A percentile compares a stretch with the other conserved stretches of the same genome.
Conservation (phyloP, 2,113 vertebrate genomes). For the Chloropsis cyanopogon region DNA sequence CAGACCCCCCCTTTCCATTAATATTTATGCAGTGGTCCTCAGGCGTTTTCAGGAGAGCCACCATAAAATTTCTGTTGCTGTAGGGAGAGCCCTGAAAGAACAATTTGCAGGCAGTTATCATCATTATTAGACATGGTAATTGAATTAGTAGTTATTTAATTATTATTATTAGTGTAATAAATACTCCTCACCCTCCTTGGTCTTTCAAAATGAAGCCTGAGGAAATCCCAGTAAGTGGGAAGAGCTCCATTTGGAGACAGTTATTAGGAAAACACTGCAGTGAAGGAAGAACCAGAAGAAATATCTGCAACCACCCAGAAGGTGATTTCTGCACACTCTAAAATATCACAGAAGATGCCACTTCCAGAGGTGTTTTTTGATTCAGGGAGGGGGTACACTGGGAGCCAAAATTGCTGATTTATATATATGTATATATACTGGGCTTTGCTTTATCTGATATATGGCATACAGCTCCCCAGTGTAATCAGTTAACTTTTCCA, state of each 20-base stretch:
- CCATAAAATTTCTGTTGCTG: background rate
- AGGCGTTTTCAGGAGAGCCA: background rate
- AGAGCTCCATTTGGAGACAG: background rate
- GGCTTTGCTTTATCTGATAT: background rate
- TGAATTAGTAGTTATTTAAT: constrained; percentile 32
- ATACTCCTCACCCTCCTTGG: constrained; percentile 1
- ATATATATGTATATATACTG: rapidly evolving
- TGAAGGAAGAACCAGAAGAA: background rate
- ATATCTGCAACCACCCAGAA: background rate
- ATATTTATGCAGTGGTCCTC: background rate
- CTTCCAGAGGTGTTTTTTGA: background rate
- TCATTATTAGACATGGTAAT: constrained; percentile 4
- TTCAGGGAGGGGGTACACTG: background rate
- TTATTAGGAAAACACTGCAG: background rate
- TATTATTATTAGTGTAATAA: constrained; percentile 32
- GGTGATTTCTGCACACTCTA: background rate
- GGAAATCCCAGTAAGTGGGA: background rate
- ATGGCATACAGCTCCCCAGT: background rate
- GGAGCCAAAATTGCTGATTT: background rate
- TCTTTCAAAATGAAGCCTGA: constrained; percentile 7
- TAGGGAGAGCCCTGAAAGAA: constrained; percentile 2
- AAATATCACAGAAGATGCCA: background rate
- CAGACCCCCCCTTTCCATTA: background rate
- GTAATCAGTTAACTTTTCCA: background rate
- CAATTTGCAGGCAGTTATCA: background rate